Evolutionary conservation across 2,797 vertebrate genomes (phyloP), one percentile per base, ranked within the genome.

Genomic region (Chaetodon trifasciatus): DNA sequence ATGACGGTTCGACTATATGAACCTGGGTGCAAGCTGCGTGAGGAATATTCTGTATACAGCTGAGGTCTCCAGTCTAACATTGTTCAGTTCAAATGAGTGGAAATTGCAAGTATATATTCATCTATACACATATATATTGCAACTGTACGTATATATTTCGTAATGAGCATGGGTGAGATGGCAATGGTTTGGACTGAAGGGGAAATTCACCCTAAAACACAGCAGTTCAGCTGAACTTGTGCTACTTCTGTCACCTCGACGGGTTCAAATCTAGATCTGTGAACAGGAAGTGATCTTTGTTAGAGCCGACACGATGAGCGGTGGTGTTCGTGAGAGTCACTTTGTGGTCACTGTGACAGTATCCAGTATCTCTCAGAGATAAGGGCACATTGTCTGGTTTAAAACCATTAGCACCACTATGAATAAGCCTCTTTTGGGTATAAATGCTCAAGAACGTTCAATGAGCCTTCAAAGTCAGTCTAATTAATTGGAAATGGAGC

Each of bases 61-160:
- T 87, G 90, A 93, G 91, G 88, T 92, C 92, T 91, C 91, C 93
- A 92, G 90, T 94, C 89, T 90, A 88, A 87, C 83, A 78, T 83
- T 83, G 76, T 70, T 86, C 84, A 78, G 78, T 76, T 88, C 49
- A 76, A 86, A 90, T 86, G 87, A 60, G 81, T 71, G 76, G 66
- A 82, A 78, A 83, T 82, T 89, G 86, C 82, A 91, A 84, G 84
- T 91, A 92, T 88, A 90, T 91, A 88, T 75, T 79, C 73, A 90
- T 90, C 63, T 86, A 88, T 72, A 85, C 46, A 86, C 62, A 79
- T 87, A 86, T 91, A 90, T 86, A 86, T 90, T 87, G 90, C 87
- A 91, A 91, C 64, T 82, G 76, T 76, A 47, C 71, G 79, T 83
- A 39, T 84, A 65, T 83, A 58, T 83, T 83, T 68, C 46, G n/a